These are phyloP conservation scores for Menidia beryllina DNA, from an alignment of 2,113 vertebrate genomes.

Conservation along the genomic window DNA sequence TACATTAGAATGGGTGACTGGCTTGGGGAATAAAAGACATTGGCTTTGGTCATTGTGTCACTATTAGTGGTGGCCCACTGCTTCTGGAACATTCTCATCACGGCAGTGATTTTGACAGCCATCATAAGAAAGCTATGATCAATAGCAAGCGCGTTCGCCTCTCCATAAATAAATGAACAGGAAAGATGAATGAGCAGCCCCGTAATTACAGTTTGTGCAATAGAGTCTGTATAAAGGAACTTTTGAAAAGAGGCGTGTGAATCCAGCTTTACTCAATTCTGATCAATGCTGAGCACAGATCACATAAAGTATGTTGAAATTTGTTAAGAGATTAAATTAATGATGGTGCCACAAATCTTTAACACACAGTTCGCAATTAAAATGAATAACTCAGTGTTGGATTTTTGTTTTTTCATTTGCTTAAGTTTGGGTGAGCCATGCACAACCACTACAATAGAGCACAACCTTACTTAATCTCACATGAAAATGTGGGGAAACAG, in stretches of 20 bases:
- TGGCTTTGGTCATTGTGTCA: constrained; percentile 58
- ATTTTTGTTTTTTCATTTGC: too few species aligned
- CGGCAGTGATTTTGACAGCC: constrained; percentile 30
- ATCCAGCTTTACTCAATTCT: background rate
- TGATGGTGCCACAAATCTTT: too few species aligned
- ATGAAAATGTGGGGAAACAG: too few species aligned
- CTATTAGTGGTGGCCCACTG: constrained; percentile 44
- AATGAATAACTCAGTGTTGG: too few species aligned
- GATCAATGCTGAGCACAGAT: background rate
- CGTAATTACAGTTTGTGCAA: constrained; percentile 32
- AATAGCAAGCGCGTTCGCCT: constrained; percentile 38
- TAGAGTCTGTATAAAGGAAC: constrained; percentile 28
- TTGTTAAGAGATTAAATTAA: too few species aligned
- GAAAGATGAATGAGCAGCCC: constrained; percentile 1
- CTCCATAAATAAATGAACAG: constrained; percentile 53
- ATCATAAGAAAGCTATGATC: constrained; percentile 52
- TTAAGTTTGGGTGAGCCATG: too few species aligned
- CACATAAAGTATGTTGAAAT: background rate
- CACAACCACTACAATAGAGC: too few species aligned
- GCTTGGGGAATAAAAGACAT: constrained; percentile 17
- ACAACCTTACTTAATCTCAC: too few species aligned
- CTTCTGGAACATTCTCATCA: constrained; percentile 47
- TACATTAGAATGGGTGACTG: constrained; percentile 37
- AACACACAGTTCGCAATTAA: too few species aligned
- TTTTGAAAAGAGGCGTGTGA: background rate